Evolutionary conservation across 1,140 invertebrate genomes (phyloP), one percentile per base, ranked within the genome.

Genomic region (Solenopsis invicta): DNA sequence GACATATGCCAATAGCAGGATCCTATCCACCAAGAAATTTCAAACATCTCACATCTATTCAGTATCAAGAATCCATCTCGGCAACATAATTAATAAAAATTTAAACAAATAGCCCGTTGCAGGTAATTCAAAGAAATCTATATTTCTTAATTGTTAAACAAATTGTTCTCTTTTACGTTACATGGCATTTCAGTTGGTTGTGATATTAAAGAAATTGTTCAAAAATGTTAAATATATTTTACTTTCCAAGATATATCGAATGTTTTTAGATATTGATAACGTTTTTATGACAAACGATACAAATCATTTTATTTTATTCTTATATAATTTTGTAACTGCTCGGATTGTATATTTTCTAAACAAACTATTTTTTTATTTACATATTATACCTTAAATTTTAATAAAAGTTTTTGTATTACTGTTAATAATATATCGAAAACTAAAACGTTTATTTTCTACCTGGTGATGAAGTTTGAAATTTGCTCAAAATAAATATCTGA

Each of bases 1-100:
- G 80, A 62, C 80, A 29, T 72, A 3, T 82, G 50, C 41, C 54
- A 61, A 72, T 74, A 74, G 13, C 69, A 84, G 80, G 18, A 21
- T 61, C 1, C 80, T 45, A 18, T 69, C 2, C 66, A 69, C 66
- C 21, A 29, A 69, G 66, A 69, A 69, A 69, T 69, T 69, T 48
- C 66, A 69, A 48, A 29, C 66, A 24, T 69, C 41, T 16, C 66
- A n/a, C n/a, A n/a, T n/a, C 24, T 69, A 41, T 69, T 69, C 54
- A 8, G 21, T 34, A n/a, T n/a, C n/a, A 24, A 21, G 54, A 24
- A 75, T 75, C 45, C 41, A 24, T 59, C 41, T 24, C 37, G 2
- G 41, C 16, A 8, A 21, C 0, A 16, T 61, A 45, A 75, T 59
- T 3, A n/a, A 13, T 45, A 2, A 41, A 12, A 61, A 24, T 75